Base-by-base conservation (phyloP, 2,113 vertebrate genomes). In the Neotoma lepida region DNA sequence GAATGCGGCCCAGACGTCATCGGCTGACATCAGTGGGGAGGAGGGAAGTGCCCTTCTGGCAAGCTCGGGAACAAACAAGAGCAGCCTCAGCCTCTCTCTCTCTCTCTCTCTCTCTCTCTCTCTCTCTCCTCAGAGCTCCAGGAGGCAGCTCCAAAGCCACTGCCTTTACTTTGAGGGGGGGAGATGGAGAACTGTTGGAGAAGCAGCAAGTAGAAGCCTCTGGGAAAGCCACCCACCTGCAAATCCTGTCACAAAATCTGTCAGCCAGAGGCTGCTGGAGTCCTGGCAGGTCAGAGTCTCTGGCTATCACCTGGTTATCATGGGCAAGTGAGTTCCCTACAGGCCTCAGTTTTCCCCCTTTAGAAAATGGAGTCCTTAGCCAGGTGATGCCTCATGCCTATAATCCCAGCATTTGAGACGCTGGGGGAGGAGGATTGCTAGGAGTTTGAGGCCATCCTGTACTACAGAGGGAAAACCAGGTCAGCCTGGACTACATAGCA, bases 1-100 rank as follows among this genome's bases (percentile, higher is more conserved):
- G 0, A 97, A 97, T 96, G 87, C 78, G 26, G 97, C 96, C 94
- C 93, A 95, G 97, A 97, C 97, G 96, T 97, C 95, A 96, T 93
- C 18, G 61, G 20, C 96, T 96, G 35, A 0, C 90, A 66, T 96
- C 96, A 97, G 93, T 94, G 73, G 1, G 33, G 2, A 73, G 97
- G 93, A 97, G 96, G 84, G 98, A 96, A 54, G 86, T 94, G 51
- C 88, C 94, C 96, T 97, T 96, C 95, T 87, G 0, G 30, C 3
- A 39, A 87, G 94, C 63, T 88, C n/a, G 9, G 86, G 78, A 91
- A 96, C 66, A 89, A 93, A 81, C 1, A 7, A n/a, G 64, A 89
- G 95, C 71, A 51, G 10, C 33, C 70, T 13, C 81, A 76, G 93
- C 26, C 28, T 30, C 44, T 77, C 44, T 22, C 73, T 49, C 24